Evolutionary conservation across 2,113 vertebrate genomes (phyloP).

Genomic region (Herpetotheres cachinnans): DNA sequence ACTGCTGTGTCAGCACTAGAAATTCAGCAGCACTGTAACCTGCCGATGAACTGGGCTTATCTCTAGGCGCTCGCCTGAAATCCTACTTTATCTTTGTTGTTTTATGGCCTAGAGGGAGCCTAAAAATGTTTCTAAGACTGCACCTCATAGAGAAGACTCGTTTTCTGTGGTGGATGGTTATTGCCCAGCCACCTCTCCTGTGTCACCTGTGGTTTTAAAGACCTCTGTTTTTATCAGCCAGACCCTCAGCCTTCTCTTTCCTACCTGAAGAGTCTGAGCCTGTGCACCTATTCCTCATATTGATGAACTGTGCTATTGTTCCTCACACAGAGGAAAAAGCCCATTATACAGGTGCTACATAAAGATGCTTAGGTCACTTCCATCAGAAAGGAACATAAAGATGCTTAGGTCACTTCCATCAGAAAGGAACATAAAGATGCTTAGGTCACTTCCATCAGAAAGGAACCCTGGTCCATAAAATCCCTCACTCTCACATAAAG

Average conservation of each 20-base stretch:
- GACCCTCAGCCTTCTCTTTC: not conserved
- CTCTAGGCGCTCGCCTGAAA: not conserved
- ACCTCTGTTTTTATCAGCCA: not conserved
- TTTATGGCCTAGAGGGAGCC: not conserved
- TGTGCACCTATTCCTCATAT: not conserved
- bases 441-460: not conserved
- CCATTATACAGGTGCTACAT: not conserved
- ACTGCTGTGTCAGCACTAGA: not conserved
- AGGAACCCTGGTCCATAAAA: not conserved
- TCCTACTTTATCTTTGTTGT: not conserved
- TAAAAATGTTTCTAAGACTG: not conserved
- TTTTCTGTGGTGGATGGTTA: not conserved
- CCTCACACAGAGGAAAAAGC: not conserved
- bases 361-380: no score
- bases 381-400: no score
- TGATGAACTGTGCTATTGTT: not conserved
- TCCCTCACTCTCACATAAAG: not conserved
- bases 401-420: no score
- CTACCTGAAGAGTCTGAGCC: not conserved
- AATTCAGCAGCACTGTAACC: not conserved
- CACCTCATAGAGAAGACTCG: accelerated
- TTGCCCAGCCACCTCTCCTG: not conserved
- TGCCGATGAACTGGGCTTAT: not conserved
- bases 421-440: not conserved
- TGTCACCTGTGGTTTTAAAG: not conserved